Evolutionary conservation across 2,113 vertebrate genomes (phyloP).

Genomic region (Nansenia antarctica): DNA sequence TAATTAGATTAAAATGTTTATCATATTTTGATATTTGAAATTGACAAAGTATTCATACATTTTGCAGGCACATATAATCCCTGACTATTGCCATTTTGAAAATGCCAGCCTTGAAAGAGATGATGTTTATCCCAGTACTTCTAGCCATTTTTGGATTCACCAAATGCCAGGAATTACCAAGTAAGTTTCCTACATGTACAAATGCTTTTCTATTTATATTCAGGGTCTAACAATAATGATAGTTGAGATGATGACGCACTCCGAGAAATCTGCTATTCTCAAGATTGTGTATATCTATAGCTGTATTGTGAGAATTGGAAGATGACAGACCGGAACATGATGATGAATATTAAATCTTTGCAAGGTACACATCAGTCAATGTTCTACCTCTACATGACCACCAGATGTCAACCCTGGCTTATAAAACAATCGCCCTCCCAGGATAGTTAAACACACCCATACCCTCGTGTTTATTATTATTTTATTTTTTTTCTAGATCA

Average conservation of each 20-base stretch:
- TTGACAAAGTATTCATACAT: slow-evolving; percentile 3
- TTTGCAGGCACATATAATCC: slow-evolving; percentile 60
- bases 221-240: not conserved
- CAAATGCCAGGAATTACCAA: slow-evolving; percentile 69
- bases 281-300: not conserved
- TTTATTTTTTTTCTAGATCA: too few relatives aligned
- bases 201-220: not conserved
- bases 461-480: not conserved
- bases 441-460: not conserved
- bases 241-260: too few relatives aligned
- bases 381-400: slow-evolving; percentile 32
- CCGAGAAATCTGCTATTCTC: not conserved
- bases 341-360: not conserved
- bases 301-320: not conserved
- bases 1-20: too few relatives aligned
- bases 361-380: not conserved
- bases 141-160: slow-evolving; percentile 49
- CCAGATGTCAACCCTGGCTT: slow-evolving; percentile 60
- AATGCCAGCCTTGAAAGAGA: slow-evolving; percentile 54
- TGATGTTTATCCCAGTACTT: slow-evolving; percentile 62
- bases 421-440: not conserved
- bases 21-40: too few relatives aligned
- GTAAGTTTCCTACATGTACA: slow-evolving; percentile 55
- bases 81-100: slow-evolving; percentile 37
- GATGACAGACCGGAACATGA: too few relatives aligned